Evolutionary conservation across 2,888 invertebrate species (phyloP).

Genomic region (Drosophila flavopinicola): DNA sequence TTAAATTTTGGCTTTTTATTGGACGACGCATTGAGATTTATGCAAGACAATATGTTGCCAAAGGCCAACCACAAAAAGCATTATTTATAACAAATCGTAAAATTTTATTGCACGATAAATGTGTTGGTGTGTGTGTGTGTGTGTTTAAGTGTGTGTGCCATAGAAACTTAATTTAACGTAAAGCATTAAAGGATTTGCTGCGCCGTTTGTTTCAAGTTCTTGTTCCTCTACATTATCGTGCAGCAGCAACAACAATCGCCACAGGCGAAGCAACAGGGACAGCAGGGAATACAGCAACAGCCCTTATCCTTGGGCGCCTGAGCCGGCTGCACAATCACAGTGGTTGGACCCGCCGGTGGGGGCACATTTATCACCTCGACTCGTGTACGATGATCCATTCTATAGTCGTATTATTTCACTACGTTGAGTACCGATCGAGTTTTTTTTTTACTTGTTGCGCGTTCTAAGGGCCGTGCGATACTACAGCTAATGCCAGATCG

Average conservation of each 20-base stretch:
- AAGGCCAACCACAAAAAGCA: constrained; percentile 48
- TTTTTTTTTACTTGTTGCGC: constrained; percentile 63
- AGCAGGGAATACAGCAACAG: constrained; percentile 68
- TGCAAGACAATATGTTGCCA: constrained; percentile 75
- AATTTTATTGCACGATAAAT: constrained; percentile 79
- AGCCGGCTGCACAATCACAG: constrained; percentile 63
- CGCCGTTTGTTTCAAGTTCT: constrained; percentile 46
- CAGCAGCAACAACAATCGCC: constrained; percentile 76
- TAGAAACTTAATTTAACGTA: constrained; percentile 79
- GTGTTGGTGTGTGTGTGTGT: constrained; percentile 34
- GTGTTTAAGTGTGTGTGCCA: constrained; percentile 32
- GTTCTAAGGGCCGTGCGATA: constrained; percentile 35
- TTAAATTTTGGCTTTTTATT: constrained; percentile 76
- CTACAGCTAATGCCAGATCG: constrained; percentile 51
- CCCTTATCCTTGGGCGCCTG: constrained; percentile 57
- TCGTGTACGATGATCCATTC: constrained; percentile 72
- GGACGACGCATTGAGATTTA: constrained; percentile 64
- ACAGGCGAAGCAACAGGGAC: constrained; percentile 69
- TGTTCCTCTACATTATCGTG: constrained; percentile 65
- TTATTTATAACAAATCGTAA: constrained; percentile 80
- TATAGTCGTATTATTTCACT: constrained; percentile 34
- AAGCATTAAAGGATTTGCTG: constrained; percentile 69
- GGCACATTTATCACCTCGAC: constrained; percentile 66
- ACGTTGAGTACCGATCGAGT: not conserved
- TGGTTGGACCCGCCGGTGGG: constrained; percentile 45